Evolutionary conservation across 2,888 invertebrate genomes (phyloP), one percentile per base, ranked within the genome.

Genomic region (Standfussiana lucernea): DNA sequence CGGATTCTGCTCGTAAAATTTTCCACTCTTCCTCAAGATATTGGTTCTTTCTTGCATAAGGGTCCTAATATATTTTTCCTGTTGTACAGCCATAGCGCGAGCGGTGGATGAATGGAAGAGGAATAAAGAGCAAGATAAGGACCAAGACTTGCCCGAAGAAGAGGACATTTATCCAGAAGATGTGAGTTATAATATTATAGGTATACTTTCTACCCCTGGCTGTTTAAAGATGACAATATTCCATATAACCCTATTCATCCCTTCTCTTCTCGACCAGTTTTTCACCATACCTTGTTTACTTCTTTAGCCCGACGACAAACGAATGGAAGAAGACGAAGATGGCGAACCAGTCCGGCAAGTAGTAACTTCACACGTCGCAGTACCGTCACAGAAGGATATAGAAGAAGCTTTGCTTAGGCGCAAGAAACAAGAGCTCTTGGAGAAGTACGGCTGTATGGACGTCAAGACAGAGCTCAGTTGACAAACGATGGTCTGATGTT

Each of bases 341-440:
- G 89, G 88, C 0, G 92, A 90, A 32, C 83, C 89, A 0, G 86
- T 84, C 18, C 88, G 88, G 13, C 75, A 88, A 5, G 77, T 88
- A 56, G 90, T 92, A 40, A 93, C 95, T 59, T 94, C 96, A 2
- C 99, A 99, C 93, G 99, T 99, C 66, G 98, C 99, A 13, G 99
- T 99, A 50, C 99, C 99, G 0, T 98, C 99, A 24, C 99, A 99
- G 94, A 98, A 98, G 94, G 99, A 99, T 93, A 98, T 99, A 83
- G 99, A 99, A 92, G 98, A 98, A 90, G 99, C 99, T 0, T 96
- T 99, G 75, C 96, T 99, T 0, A 97, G 97, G 85, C 97, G 99
- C 90, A 99, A 99, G 94, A 99, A 99, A 94, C 98, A 98, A 93
- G 99, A 99, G 94, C 96, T 99, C 62, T 93, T 99, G 79, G 98